Evolutionary conservation across 2,888 invertebrate species (phyloP), one percentile per base, ranked within the genome.

Genomic region (Keiferia lycopersicella): DNA sequence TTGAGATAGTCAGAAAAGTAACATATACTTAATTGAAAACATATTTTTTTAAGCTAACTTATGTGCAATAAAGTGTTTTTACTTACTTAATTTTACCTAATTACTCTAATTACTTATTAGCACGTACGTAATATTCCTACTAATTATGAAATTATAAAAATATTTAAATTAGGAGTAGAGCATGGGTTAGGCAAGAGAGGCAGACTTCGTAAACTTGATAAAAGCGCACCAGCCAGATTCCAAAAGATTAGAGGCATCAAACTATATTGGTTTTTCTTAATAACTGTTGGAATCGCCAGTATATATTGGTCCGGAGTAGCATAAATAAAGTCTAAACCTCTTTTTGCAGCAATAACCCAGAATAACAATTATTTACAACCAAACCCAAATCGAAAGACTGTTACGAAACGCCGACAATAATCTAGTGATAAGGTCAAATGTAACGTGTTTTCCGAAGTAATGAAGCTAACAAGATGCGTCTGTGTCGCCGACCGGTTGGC

Each of bases 371-470:
- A 67, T 59, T 58, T 58, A 63, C 48, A 57, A 56, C 38, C 56
- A 48, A 51, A 64, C 10, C 63, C 50, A 65, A 65, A 63, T 67
- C 65, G 22, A 18, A 63, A 67, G 64, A 68, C 68, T 70, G 68
- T 57, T 53, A 59, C 53, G 68, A 41, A 70, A 73, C 73, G 73
- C 66, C 77, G 79, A 79, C 78, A 81, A 79, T 79, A 79, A 77
- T 68, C 71, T 61, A 63, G 62, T 64, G 63, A 58, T 71, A 64
- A 65, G 64, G 34, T 65, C 56, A 67, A 61, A 56, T n/a, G 64
- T 39, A 61, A 63, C 45, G 56, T 57, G 26, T 34, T 56, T 56
- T 45, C n/a, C 34, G 56, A 56, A 62, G 56, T 34, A n/a, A 34
- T 53, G 45, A 56, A 48, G 56, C n/a, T 20, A 50, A 62, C 38